Evolutionary conservation across 2,797 vertebrate genomes (phyloP).

Genomic region (Anguilla pacifica): DNA sequence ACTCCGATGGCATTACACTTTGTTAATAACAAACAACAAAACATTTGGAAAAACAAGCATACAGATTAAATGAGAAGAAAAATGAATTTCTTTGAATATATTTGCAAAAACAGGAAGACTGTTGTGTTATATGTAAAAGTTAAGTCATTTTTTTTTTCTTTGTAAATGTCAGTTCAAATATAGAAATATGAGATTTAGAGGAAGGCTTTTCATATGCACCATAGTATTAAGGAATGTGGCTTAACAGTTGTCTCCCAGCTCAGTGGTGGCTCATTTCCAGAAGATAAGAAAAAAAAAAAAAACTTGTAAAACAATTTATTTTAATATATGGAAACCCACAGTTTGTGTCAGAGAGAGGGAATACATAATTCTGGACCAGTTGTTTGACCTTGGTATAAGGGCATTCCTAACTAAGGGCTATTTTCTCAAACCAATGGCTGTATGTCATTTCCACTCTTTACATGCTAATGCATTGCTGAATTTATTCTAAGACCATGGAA

Average conservation of each 20-base stretch:
- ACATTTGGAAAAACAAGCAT: constrained; percentile 15
- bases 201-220: constrained; percentile 7
- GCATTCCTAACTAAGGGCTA: constrained; percentile 67
- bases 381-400: constrained; percentile 66
- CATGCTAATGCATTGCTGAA: constrained; percentile 67
- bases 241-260: constrained; percentile 45
- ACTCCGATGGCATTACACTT: constrained; percentile 11
- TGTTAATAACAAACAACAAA: constrained; percentile 2
- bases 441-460: constrained; percentile 64
- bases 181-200: constrained; percentile 12
- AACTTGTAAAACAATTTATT: constrained; percentile 67
- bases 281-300: constrained; percentile 39
- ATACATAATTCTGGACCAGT: constrained; percentile 62
- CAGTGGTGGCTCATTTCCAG: constrained; percentile 60
- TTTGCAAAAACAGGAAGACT: constrained; percentile 1
- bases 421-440: constrained; percentile 59
- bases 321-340: constrained; percentile 58
- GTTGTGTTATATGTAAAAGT: constrained; percentile 7
- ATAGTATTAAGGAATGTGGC: constrained; percentile 53
- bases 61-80: background rate
- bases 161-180: constrained; percentile 26
- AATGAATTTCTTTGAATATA: background rate
- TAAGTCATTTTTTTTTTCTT: background rate
- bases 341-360: constrained; percentile 50
- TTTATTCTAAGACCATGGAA: constrained; percentile 60